Evolutionary conservation across 2,113 vertebrate genomes (phyloP), one percentile per base, ranked within the genome.

Genomic region (Ceyx margarethae): DNA sequence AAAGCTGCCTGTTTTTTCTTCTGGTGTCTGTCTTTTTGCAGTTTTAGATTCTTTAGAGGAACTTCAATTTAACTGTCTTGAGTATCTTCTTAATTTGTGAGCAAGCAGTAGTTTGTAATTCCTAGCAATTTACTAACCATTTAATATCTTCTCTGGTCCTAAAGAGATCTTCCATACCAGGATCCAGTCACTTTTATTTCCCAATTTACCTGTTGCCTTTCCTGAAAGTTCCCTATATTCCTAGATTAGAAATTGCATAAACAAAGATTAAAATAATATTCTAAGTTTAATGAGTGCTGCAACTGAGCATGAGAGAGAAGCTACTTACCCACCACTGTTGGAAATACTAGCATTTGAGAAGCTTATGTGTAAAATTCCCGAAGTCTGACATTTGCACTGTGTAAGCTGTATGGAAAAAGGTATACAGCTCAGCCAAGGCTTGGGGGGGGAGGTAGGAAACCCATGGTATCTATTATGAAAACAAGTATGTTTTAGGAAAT

Each of bases 211-310:
- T 57, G 23, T 45, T 85, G 51, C 66, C 31, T 89, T 81, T 89
- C 15, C 61, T 66, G 42, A 45, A 90, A 68, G 40, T 62, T 94
- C 48, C 33, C 50, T 89, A 50, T 87, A 66, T 86, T 90, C 35
- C 17, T 71, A 78, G 71, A 40, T 77, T 18, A 82, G 54, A 80
- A 91, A 87, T 82, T 56, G 51, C 68, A 74, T 69, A 62, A 94
- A 79, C 29, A 82, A 89, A 93, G 74, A 69, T 73, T 37, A 85
- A 91, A 88, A 89, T 76, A 73, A 20, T 79, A 68, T 85, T 87
- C 61, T 58, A 29, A 66, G 26, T 87, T 91, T 76, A 67, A 77
- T 60, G 74, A 89, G 33, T 40, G 45, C 33, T 80, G 61, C 40
- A 64, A 87, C 81, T 82, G 37, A 84, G 50, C 8, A 7, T 61